Percentiles rank a stretch among this genome's conserved stretches.
Evolutionary conservation across 2,797 vertebrate species (phyloP).

Genomic region (Ceyx erithaca): DNA sequence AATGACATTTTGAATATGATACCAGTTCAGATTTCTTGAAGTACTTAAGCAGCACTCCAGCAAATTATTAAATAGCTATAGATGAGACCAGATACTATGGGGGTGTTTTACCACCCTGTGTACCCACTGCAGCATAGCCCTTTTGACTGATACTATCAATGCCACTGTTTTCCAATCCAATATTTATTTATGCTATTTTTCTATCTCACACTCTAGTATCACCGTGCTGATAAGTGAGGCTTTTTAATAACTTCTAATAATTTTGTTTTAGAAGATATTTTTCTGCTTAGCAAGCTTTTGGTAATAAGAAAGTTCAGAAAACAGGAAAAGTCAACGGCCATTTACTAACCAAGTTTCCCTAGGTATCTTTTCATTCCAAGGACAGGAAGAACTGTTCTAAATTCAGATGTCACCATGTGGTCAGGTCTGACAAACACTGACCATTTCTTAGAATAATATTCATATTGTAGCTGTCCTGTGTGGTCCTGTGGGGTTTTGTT

Average conservation of each 20-base stretch:
- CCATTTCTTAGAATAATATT: slow-evolving; percentile 41
- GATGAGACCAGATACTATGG: not conserved
- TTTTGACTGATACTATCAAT: not conserved
- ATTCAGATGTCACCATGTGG: slow-evolving; percentile 22
- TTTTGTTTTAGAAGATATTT: not conserved
- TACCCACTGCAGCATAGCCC: not conserved
- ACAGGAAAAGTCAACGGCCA: not conserved
- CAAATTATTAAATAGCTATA: not conserved
- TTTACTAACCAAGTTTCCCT: not conserved
- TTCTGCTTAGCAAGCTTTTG: not conserved
- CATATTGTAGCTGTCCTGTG: not conserved
- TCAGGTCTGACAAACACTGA: slow-evolving; percentile 6
- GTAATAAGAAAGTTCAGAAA: not conserved
- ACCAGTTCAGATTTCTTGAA: not conserved
- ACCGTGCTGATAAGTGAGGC: not conserved
- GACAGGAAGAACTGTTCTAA: not conserved
- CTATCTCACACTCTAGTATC: not conserved
- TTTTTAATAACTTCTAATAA: not conserved
- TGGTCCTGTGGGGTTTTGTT: slow-evolving; percentile 23
- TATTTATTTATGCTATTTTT: not conserved
- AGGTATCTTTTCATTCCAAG: not conserved
- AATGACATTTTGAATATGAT: fast-evolving
- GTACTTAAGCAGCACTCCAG: not conserved
- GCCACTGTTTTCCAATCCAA: not conserved
- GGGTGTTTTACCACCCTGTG: not conserved